Percentiles rank a stretch among this genome's conserved stretches.
Conservation (phyloP, 2,797 vertebrate species). For the Gobio occitaniae region DNA sequence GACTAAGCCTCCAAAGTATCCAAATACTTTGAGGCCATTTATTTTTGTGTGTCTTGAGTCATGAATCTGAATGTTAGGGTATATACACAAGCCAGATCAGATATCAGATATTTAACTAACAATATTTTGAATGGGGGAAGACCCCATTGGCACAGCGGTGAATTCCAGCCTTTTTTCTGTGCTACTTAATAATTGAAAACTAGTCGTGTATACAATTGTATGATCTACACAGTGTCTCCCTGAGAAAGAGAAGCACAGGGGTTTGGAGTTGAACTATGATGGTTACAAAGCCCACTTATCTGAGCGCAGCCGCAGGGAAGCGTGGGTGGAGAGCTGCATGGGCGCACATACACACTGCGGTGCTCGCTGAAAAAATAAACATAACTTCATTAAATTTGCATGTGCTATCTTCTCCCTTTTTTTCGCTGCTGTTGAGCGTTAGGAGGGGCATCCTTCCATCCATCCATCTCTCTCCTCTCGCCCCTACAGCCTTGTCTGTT, state of each 20-base stretch:
- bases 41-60: background rate
- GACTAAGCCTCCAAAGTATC: background rate
- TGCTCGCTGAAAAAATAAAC: constrained; percentile 44
- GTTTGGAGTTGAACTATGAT: constrained; percentile 32
- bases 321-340: constrained; percentile 36
- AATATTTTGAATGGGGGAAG: background rate
- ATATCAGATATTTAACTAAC: too few relatives aligned
- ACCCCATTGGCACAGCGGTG: constrained; percentile 4
- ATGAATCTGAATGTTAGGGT: background rate
- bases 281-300: constrained; percentile 32
- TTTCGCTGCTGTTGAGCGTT: constrained; percentile 24
- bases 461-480: constrained; percentile 5
- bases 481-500: constrained; percentile 13
- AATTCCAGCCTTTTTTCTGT: constrained; percentile 22
- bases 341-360: background rate
- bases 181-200: constrained; percentile 46
- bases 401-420: constrained; percentile 41
- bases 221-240: constrained; percentile 12
- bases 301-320: constrained; percentile 36
- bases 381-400: constrained; percentile 61
- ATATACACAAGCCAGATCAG: too few relatives aligned
- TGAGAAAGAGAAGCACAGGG: constrained; percentile 3
- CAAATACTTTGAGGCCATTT: background rate
- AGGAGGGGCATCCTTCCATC: background rate
- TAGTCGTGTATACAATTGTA: constrained; percentile 10